These are phyloP conservation scores for Tapirus terrestris DNA, from an alignment of 2,113 vertebrate species.

Conservation along the genomic window DNA sequence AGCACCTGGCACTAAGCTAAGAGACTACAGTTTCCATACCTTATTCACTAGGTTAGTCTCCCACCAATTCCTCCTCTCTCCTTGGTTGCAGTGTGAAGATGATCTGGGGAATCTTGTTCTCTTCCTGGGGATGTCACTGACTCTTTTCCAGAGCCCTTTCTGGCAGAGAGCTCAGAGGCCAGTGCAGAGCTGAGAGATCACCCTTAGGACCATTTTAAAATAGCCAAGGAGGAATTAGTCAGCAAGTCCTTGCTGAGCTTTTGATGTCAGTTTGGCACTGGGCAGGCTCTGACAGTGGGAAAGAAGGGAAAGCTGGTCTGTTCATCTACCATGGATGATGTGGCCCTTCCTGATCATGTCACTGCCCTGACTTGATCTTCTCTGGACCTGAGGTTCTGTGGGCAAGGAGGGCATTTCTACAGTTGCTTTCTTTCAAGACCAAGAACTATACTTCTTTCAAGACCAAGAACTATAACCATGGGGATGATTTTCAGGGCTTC, in stretches of 20 bases:
- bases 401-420: conserved; percentile 4
- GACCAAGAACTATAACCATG: neutral
- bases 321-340: neutral
- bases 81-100: neutral
- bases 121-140: conserved; percentile 9
- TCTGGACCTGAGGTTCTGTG: conserved; percentile 2
- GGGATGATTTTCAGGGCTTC: neutral
- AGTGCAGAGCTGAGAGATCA: neutral
- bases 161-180: conserved; percentile 31
- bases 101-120: conserved; percentile 9
- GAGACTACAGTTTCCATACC: neutral
- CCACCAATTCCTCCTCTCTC: neutral
- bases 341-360: neutral
- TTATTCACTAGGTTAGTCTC: conserved; percentile 19
- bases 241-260: neutral
- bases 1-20: conserved; percentile 13
- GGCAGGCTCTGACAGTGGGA: neutral
- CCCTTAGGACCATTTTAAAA: conserved; percentile 22
- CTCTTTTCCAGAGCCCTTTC: conserved; percentile 1
- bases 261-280: conserved; percentile 40
- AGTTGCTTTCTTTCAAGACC: conserved; percentile 37
- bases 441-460: conserved; percentile 48
- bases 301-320: neutral
- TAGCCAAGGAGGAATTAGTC: neutral
- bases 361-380: conserved; percentile 16